Conservation (phyloP, 2,113 vertebrate genomes). For the Bettongia penicillata region DNA sequence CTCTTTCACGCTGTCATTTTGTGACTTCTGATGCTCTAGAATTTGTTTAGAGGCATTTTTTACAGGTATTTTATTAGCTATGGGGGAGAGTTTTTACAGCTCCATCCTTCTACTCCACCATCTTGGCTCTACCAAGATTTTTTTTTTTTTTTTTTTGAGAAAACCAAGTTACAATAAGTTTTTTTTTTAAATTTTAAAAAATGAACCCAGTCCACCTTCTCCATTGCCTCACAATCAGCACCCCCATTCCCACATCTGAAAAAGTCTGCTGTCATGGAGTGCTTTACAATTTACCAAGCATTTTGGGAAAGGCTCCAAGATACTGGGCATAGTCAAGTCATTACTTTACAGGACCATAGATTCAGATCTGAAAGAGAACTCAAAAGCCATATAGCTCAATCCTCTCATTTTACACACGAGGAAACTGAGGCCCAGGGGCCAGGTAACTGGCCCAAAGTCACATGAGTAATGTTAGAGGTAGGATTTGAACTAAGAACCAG, state of each 20-base stretch:
- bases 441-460: not conserved
- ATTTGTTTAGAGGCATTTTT: no score
- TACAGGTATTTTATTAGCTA: no score
- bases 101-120: no score
- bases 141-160: no score
- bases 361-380: not conserved
- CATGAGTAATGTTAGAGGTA: not conserved
- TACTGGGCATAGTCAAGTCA: not conserved
- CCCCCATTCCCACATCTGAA: not conserved
- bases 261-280: not conserved
- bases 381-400: not conserved
- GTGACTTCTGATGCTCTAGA: no score
- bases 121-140: no score
- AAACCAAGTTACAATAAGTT: no score
- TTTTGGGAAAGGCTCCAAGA: not conserved
- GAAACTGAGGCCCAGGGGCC: not conserved
- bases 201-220: not conserved
- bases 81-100: no score
- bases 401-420: not conserved
- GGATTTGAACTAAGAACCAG: not conserved
- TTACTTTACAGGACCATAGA: not conserved
- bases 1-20: no score
- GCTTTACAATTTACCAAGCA: not conserved
- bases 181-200: no score
- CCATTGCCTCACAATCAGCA: not conserved